A percentile compares a stretch with the other conserved stretches of the same genome.
These are phyloP conservation scores for Andricus grossulariae DNA, from an alignment of 1,140 invertebrate genomes.

Conservation along the genomic window DNA sequence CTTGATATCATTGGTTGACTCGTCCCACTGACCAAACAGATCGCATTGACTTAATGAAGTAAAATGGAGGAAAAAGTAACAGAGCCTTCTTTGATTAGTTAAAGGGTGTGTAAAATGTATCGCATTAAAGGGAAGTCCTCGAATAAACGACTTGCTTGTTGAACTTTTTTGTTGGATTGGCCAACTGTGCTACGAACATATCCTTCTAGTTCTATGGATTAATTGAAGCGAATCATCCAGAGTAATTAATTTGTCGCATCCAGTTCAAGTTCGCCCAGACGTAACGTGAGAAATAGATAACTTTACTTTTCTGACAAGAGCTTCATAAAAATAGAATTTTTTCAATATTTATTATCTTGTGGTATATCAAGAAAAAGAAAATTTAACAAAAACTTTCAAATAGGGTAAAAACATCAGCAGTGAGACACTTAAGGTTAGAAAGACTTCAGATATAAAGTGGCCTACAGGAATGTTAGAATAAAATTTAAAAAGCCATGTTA, in stretches of 20 bases:
- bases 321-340: no score
- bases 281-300: background rate
- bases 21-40: slow-evolving; percentile 8
- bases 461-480: no score
- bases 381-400: no score
- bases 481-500: no score
- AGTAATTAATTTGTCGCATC: background rate
- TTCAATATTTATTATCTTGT: no score
- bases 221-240: slow-evolving; percentile 2
- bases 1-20: background rate
- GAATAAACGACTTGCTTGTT: slow-evolving; percentile 25
- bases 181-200: slow-evolving; percentile 9
- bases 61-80: background rate
- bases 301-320: no score
- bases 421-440: no score
- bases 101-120: slow-evolving; percentile 17
- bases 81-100: slow-evolving; percentile 25
- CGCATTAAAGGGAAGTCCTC: slow-evolving; percentile 17
- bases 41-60: slow-evolving; percentile 5
- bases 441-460: no score
- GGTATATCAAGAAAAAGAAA: no score
- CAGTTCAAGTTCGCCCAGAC: background rate
- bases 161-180: slow-evolving; percentile 18
- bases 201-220: slow-evolving; percentile 6
- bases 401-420: no score